Evolutionary conservation across 2,113 vertebrate genomes (phyloP).

Genomic region (Malurus elegans): DNA sequence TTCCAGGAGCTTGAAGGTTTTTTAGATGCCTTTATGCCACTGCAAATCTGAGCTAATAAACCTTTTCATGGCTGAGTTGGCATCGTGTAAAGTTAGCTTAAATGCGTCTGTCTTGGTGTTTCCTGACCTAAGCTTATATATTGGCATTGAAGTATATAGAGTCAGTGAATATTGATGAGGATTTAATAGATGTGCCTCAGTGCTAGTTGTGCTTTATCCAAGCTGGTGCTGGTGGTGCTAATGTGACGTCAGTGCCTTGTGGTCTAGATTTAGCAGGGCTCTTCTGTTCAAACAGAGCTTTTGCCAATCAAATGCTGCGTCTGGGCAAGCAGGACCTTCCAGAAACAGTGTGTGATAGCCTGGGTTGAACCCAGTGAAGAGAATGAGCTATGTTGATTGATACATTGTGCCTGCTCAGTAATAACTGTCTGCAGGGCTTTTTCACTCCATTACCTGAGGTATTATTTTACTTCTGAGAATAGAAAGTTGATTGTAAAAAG

Average conservation of each 20-base stretch:
- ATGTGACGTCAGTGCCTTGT: background rate
- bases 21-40: background rate
- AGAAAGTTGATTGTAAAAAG: background rate
- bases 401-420: background rate
- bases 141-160: background rate
- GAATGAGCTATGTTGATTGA: accelerated
- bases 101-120: background rate
- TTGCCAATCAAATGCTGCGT: background rate
- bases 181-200: background rate
- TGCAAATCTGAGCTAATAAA: background rate
- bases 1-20: background rate
- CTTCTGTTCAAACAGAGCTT: background rate
- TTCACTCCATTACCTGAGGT: background rate
- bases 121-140: background rate
- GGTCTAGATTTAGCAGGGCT: background rate
- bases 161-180: background rate
- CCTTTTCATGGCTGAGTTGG: background rate
- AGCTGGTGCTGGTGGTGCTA: background rate
- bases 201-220: background rate
- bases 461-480: background rate
- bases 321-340: background rate
- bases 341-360: background rate
- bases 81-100: background rate
- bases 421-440: background rate
- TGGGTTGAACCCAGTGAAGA: background rate